Percentiles rank a stretch among this genome's conserved stretches.
Conservation (phyloP, 2,888 invertebrate species). For the Tyria jacobaeae region DNA sequence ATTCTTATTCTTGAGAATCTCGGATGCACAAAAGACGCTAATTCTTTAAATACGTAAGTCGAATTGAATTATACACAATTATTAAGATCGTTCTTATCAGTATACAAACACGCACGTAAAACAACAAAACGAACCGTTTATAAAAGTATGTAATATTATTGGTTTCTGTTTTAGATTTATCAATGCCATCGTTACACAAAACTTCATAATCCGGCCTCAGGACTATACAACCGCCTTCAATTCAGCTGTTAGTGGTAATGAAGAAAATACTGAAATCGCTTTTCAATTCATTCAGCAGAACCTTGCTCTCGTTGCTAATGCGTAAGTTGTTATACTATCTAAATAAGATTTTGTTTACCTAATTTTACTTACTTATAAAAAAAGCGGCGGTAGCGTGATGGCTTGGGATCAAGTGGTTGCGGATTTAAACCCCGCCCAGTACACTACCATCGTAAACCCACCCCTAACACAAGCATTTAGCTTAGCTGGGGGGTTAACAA, state of each 20-base stretch:
- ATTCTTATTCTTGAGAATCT: conserved; percentile 88
- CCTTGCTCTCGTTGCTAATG: conserved; percentile 50
- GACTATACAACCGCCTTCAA: conserved; percentile 78
- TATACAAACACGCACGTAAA: too few relatives aligned
- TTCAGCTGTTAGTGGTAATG: conserved; percentile 84
- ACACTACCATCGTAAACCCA: too few relatives aligned
- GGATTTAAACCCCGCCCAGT: too few relatives aligned
- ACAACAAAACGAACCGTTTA: too few relatives aligned
- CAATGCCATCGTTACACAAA: conserved; percentile 60
- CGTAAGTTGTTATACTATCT: conserved; percentile 72
- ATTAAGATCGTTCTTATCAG: neutral
- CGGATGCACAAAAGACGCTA: conserved; percentile 88
- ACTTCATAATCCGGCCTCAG: conserved; percentile 77
- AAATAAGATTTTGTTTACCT: too few relatives aligned
- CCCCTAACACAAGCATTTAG: too few relatives aligned
- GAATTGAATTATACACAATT: too few relatives aligned
- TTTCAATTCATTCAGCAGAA: conserved; percentile 80
- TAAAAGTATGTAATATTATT: neutral
- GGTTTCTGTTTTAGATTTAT: conserved; percentile 58
- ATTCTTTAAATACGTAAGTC: conserved; percentile 81
- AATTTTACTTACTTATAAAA: too few relatives aligned
- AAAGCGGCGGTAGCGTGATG: too few relatives aligned
- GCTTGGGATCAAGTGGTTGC: too few relatives aligned
- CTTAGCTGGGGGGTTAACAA: too few relatives aligned
- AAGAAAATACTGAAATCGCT: conserved; percentile 84